phyloP scores from a whole-genome alignment of 2,797 vertebrate genomes.

The Paedocypris micromegethes region DNA sequence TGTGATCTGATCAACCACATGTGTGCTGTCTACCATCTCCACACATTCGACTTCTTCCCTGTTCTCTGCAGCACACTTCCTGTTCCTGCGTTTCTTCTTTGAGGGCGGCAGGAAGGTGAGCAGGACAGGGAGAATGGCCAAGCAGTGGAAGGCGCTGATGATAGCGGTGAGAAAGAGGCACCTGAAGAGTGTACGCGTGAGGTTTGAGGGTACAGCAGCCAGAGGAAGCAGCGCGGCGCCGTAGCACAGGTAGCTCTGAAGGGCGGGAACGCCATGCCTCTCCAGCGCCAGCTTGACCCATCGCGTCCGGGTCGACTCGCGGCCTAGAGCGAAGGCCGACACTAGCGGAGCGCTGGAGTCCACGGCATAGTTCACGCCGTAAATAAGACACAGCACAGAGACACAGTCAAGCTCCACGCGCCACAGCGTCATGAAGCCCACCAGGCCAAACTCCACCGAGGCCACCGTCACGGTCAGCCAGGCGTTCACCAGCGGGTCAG shows the following conservation, averaged over 20 bases:
- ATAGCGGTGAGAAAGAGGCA: constrained; percentile 96
- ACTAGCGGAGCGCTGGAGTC: constrained; percentile 93
- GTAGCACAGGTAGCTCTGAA: constrained; percentile 96
- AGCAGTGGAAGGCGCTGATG: constrained; percentile 96
- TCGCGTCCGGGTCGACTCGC: constrained; percentile 92
- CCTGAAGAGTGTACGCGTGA: constrained; percentile 95
- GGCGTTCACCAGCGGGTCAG: constrained; percentile 89
- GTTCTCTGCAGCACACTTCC: constrained; percentile 77
- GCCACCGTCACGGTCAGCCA: constrained; percentile 94
- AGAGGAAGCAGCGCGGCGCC: constrained; percentile 89
- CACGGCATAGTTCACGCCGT: constrained; percentile 91
- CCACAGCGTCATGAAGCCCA: constrained; percentile 99
- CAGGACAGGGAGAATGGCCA: constrained; percentile 96
- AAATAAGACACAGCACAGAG: constrained; percentile 94
- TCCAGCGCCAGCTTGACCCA: constrained; percentile 96
- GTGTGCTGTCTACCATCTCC: constrained; percentile 95
- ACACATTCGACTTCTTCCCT: constrained; percentile 94
- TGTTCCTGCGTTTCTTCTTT: constrained; percentile 83
- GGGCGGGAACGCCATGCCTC: constrained; percentile 90
- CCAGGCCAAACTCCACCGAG: constrained; percentile 93
- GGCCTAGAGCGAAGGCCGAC: constrained; percentile 90
- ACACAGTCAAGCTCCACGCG: constrained; percentile 95
- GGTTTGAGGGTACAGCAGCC: constrained; percentile 91
- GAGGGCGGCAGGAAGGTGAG: constrained; percentile 97
- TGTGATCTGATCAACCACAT: constrained; percentile 98